Evolutionary conservation across 2,888 invertebrate genomes (phyloP), one percentile per base, ranked within the genome.

Genomic region (Uloborus plumipes): DNA sequence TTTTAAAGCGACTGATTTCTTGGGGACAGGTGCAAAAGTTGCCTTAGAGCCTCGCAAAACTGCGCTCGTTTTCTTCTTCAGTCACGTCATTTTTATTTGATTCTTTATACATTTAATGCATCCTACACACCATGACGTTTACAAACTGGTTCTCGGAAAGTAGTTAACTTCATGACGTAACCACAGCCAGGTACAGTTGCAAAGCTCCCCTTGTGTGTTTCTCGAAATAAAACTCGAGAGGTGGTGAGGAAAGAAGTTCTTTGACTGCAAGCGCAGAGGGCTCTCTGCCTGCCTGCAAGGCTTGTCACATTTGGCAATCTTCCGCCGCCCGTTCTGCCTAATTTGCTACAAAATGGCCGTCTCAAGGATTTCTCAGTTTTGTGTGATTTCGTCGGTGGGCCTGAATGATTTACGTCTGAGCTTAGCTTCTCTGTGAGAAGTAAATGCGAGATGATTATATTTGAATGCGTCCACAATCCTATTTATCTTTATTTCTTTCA

Each of bases 301-400:
- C 62, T 61, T 72, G 61, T 26, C 39, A 72, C 71, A 72, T 72
- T 72, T 72, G 71, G 71, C 71, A 61, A 59, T 26, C 39, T 9
- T 53, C 53, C 67, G 67, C 67, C 53, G 67, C 67, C 53, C 26
- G 53, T 16, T 67, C 39, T 51, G 16, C 26, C 26, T 26, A 26
- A 61, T 26, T 61, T 62, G 26, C 26, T 26, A 26, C 62, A 62
- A 62, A 26, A 26, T 20, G 16, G 26, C 26, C 22, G 62, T 62
- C 62, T 62, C 62, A 26, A 26, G 16, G 22, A 26, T 62, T 62
- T 62, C 26, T 20, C 14, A 16, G 62, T 62, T 58, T 14, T 58
- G 22, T 58, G 22, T 26, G 13, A 20, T 62, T 26, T 15, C 20
- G 18, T 16, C 16, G 20, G 55, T 55, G 18, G 55, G n/a, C 20